Conservation (phyloP, 2,888 invertebrate species). For the Prenolepis imparis region DNA sequence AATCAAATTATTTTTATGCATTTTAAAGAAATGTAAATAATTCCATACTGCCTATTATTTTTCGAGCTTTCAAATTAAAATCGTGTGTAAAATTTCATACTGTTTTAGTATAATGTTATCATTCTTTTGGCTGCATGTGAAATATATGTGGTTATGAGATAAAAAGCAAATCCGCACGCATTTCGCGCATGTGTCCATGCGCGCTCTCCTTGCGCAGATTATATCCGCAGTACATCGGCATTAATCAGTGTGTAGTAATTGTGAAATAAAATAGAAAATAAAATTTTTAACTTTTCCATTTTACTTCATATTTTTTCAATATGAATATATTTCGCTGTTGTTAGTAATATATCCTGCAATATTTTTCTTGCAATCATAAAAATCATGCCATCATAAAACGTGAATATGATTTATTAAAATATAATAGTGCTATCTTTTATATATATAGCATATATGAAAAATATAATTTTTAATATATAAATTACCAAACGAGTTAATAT, state of each 20-base stretch:
- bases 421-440: neutral
- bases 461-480: neutral
- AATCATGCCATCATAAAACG: neutral
- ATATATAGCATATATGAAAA: neutral
- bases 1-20: neutral
- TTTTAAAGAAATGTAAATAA: neutral
- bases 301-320: neutral
- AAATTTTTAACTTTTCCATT: neutral
- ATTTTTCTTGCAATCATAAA: neutral
- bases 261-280: neutral
- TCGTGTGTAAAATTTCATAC: neutral
- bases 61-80: neutral
- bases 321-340: neutral
- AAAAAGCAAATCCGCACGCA: constrained; percentile 23
- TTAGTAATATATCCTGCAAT: neutral
- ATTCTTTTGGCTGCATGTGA: neutral
- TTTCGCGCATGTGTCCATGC: constrained; percentile 23
- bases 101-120: neutral
- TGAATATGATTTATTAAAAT: neutral
- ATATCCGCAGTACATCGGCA: constrained; percentile 56
- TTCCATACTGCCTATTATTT: neutral
- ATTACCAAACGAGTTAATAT: neutral
- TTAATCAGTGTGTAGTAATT: constrained; percentile 56
- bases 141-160: constrained; percentile 32
- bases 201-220: constrained; percentile 47